phyloP scores from a whole-genome alignment of 2,888 invertebrate genomes.

The Eledona agricola region DNA sequence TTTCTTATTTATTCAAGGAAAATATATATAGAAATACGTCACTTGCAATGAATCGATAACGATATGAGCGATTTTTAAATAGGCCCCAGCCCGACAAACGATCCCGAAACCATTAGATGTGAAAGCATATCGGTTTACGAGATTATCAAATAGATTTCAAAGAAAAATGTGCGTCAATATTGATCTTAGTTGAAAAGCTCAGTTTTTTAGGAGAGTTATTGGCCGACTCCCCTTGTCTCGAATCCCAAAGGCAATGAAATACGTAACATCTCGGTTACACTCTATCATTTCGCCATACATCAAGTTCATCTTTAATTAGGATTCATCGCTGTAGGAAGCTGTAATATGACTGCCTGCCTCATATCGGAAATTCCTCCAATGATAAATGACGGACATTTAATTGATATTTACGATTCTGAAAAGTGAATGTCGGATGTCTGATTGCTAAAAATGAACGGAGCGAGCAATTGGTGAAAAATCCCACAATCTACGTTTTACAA shows the following conservation, averaged over 20 bases:
- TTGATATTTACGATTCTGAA: conserved; percentile 47
- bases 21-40: conserved; percentile 24
- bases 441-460: too few species aligned
- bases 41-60: conserved; percentile 26
- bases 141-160: conserved; percentile 37
- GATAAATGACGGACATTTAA: conserved; percentile 46
- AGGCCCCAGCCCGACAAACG: conserved; percentile 30
- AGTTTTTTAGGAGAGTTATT: conserved; percentile 20
- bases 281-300: conserved; percentile 37
- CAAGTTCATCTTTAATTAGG: conserved; percentile 42
- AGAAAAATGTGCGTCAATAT: conserved; percentile 38
- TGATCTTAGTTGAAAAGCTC: conserved; percentile 32
- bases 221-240: conserved; percentile 12
- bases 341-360: conserved; percentile 33
- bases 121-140: conserved; percentile 38
- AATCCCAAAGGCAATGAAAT: conserved; percentile 14
- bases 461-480: too few species aligned
- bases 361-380: conserved; percentile 41
- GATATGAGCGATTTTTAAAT: conserved; percentile 30
- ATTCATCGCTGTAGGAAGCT: conserved; percentile 40
- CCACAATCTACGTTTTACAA: too few species aligned
- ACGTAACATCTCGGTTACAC: conserved; percentile 29
- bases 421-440: too few species aligned
- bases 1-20: conserved; percentile 37
- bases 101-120: conserved; percentile 34